phyloP scores from a whole-genome alignment of 2,888 invertebrate species.

The Harpalus rubripes region DNA sequence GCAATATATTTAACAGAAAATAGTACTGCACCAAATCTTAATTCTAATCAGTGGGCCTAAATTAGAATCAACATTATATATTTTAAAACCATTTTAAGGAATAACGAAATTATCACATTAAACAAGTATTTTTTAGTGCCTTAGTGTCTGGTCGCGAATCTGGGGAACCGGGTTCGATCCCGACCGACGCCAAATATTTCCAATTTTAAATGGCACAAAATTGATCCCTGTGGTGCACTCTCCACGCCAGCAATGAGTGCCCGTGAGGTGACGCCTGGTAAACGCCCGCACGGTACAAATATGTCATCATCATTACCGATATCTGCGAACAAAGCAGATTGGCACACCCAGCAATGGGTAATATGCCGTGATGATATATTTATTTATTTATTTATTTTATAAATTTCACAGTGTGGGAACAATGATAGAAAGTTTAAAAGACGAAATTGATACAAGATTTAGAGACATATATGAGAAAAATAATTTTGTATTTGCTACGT shows the following conservation, averaged over 20 bases:
- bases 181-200: too few species aligned
- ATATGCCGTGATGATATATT: too few species aligned
- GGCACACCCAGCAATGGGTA: too few species aligned
- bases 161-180: too few species aligned
- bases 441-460: constrained; percentile 1
- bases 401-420: constrained; percentile 14
- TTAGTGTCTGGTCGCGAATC: too few species aligned
- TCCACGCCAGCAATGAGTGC: too few species aligned
- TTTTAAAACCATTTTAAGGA: constrained; percentile 13
- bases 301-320: too few species aligned
- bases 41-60: constrained; percentile 21
- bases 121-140: constrained; percentile 15
- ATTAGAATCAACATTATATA: constrained; percentile 26
- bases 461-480: neutral
- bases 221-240: too few species aligned
- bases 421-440: constrained; percentile 1
- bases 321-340: too few species aligned
- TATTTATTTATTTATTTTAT: neutral
- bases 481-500: constrained; percentile 25
- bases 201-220: too few species aligned
- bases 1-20: constrained; percentile 9
- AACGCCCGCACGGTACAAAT: too few species aligned
- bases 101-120: constrained; percentile 25
- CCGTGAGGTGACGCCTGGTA: too few species aligned
- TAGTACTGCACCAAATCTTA: constrained; percentile 21